These are phyloP conservation scores for Platycheirus rosarum DNA, from an alignment of 2,888 invertebrate species.

Conservation along the genomic window DNA sequence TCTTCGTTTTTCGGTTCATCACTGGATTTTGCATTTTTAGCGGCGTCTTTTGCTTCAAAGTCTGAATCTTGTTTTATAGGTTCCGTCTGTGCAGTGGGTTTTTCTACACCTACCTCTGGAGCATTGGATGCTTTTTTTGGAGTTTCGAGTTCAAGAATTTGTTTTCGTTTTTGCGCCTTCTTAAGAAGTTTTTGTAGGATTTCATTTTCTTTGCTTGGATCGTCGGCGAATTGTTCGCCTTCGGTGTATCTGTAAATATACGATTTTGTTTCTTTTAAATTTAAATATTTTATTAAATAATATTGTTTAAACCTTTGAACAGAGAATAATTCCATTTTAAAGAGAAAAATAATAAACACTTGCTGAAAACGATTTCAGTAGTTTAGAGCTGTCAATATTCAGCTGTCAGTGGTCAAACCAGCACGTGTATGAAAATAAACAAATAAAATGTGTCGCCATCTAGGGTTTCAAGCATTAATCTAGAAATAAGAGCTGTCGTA, in stretches of 20 bases:
- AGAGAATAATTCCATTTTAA: slow-evolving; percentile 87
- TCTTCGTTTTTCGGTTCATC: slow-evolving; percentile 51
- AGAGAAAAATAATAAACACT: slow-evolving; percentile 25
- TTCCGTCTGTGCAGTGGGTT: slow-evolving; percentile 70
- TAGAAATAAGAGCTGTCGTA: too few relatives aligned
- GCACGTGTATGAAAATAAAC: background rate
- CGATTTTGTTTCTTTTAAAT: background rate
- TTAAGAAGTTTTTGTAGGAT: slow-evolving; percentile 85
- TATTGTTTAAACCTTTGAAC: slow-evolving; percentile 86
- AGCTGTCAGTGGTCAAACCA: background rate
- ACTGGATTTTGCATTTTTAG: slow-evolving; percentile 35
- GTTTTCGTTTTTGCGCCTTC: slow-evolving; percentile 84
- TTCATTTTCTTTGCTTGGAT: slow-evolving; percentile 83
- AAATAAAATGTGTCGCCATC: background rate
- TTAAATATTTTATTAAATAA: background rate
- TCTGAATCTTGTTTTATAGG: slow-evolving; percentile 75
- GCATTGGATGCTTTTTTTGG: slow-evolving; percentile 77
- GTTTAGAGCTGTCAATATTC: background rate
- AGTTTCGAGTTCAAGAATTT: slow-evolving; percentile 28
- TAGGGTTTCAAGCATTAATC: background rate
- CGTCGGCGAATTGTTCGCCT: slow-evolving; percentile 82
- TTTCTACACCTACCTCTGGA: slow-evolving; percentile 75
- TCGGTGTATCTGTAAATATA: slow-evolving; percentile 82
- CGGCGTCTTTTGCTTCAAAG: slow-evolving; percentile 32
- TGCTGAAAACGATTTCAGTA: background rate